Base-by-base conservation (phyloP, 2,888 invertebrate species). In the Drosophila ustulata region DNA sequence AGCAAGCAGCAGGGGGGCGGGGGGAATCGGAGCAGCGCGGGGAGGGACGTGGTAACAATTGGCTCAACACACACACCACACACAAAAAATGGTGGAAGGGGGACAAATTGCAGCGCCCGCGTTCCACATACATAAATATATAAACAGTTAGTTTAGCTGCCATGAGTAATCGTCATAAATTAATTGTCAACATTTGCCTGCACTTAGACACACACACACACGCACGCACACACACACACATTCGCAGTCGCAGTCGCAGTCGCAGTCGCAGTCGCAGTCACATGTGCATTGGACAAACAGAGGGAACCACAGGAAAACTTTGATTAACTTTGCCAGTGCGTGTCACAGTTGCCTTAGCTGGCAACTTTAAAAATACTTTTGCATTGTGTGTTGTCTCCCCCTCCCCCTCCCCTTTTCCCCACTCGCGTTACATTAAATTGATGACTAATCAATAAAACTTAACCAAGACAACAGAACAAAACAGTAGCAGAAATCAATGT, bases 111-210 rank as follows among this genome's bases (percentile, higher is more conserved):
- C 71, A 66, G 53, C 32, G 46, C 43, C 59, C 18, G 66, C 52
- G 47, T 49, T 65, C 47, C 37, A 71, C 58, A 66, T 50, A 34
- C 11, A 50, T 65, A 73, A 66, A 72, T 73, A 74, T 80, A 81
- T 70, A 83, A 87, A 72, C 80, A 88, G 83, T 85, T 85, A 85
- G 83, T 85, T 83, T 84, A 88, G 88, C 88, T 88, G 88, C 89
- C 90, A 90, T 91, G 91, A 91, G 91, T 90, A 90, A 90, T 90
- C 87, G 90, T 88, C 88, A 91, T 91, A 91, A 91, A 91, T 91
- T 90, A 91, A 90, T 91, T 91, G 91, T 90, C 91, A 90, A 91
- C 90, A 90, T 89, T 90, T 88, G 83, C 83, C 82, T 88, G 85
- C 88, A 88, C 88, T 83, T 83, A 83, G 83, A 71, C 78, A 75